Evolutionary conservation across 2,113 vertebrate species (phyloP).

Genomic region (Neomonachus schauinslandi): DNA sequence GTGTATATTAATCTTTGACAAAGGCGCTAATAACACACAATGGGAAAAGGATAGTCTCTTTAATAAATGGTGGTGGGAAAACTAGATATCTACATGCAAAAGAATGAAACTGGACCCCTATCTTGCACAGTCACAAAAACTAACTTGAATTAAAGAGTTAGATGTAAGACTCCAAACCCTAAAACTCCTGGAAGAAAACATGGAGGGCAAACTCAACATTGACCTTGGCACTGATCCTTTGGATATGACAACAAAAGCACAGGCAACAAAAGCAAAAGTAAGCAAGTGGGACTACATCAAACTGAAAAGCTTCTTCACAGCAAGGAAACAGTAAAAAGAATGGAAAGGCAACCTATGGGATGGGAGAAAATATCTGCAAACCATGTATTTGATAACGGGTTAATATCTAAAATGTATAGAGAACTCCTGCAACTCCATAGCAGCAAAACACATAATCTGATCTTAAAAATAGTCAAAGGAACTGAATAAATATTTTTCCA

Average conservation of each 20-base stretch:
- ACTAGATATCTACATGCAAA: not conserved
- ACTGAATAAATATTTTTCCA: not conserved
- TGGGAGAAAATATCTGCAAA: not conserved
- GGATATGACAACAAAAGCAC: not conserved
- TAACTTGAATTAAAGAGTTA: not conserved
- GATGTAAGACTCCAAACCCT: not conserved
- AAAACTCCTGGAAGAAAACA: not conserved
- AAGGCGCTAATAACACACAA: not conserved
- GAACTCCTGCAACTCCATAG: not conserved
- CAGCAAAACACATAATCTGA: not conserved
- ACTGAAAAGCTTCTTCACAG: not conserved
- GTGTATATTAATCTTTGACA: not conserved
- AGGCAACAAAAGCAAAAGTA: not conserved
- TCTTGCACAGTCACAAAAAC: not conserved
- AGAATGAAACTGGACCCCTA: not conserved
- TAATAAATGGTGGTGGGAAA: not conserved
- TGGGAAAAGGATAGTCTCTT: not conserved
- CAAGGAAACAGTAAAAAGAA: not conserved
- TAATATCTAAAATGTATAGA: not conserved
- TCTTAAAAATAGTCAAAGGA: not conserved
- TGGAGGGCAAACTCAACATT: not conserved
- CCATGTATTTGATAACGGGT: not conserved
- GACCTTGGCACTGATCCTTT: not conserved
- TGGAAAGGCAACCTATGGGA: not conserved
- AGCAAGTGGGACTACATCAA: not conserved